Evolutionary conservation across 2,888 invertebrate species (phyloP).

Genomic region (Anagyrus pseudococci): DNA sequence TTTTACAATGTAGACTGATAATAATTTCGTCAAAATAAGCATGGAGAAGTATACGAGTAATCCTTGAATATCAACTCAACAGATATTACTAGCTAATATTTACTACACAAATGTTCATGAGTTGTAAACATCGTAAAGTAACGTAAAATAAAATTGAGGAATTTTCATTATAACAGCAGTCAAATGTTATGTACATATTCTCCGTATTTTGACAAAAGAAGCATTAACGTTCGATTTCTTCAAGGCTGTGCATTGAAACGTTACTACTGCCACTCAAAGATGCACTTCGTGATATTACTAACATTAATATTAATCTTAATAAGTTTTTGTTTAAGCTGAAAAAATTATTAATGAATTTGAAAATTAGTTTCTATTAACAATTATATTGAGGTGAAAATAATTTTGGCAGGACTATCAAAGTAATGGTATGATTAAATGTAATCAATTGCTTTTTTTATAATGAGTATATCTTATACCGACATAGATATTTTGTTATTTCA

Average conservation of each 20-base stretch:
- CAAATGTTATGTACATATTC: background rate
- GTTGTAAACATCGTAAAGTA: background rate
- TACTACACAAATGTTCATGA: background rate
- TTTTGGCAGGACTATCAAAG: too few species aligned
- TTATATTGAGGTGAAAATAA: background rate
- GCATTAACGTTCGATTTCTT: constrained; percentile 34
- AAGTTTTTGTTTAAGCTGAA: too few species aligned
- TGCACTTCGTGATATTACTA: constrained; percentile 33
- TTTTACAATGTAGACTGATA: constrained; percentile 32
- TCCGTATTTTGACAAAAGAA: constrained; percentile 27
- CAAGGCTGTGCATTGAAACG: constrained; percentile 37
- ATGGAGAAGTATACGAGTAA: constrained; percentile 4
- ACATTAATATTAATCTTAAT: constrained; percentile 24
- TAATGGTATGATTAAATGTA: too few species aligned
- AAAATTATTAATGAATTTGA: too few species aligned
- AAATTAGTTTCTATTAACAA: background rate
- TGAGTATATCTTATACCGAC: too few species aligned
- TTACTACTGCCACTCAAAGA: constrained; percentile 28
- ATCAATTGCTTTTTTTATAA: too few species aligned
- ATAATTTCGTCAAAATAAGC: constrained; percentile 14
- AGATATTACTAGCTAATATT: background rate
- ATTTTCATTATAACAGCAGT: constrained; percentile 12
- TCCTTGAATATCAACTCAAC: background rate
- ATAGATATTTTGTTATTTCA: too few species aligned
- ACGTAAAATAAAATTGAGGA: background rate